Base-by-base conservation (phyloP, 2,888 invertebrate species). In the Cheilosia variabilis region DNA sequence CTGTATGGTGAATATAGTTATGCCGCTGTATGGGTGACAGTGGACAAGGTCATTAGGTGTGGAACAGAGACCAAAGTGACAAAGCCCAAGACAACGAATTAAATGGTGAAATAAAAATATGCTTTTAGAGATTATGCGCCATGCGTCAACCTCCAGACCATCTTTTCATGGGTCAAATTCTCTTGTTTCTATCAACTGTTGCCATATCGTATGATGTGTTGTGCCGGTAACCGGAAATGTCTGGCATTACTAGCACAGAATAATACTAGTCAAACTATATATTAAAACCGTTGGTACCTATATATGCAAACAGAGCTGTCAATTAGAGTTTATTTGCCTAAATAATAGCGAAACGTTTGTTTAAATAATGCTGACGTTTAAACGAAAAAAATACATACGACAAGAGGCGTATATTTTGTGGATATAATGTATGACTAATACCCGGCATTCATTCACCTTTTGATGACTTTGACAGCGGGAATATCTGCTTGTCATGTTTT, bases 31-130 rank as follows among this genome's bases (percentile, higher is more conserved):
- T 84, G 4, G 58, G 80, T 84, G 84, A 84, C 84, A 84, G 66
- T 80, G 84, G 65, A 17, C 80, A 84, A 84, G 84, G 84, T 84
- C 80, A 84, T 58, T n/a, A 43, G 45, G 50, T 73, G 24, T 47
- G 15, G 13, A 15, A 52, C 22, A 24, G 13, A 52, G 1, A 13
- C 13, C 4, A 24, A 24, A 15, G 5, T 52, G 24, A 10, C 15
- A 24, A 15, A 24, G 15, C 6, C 27, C 5, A 24, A 4, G 24
- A 13, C 24, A 24, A 13, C 10, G 15, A 4, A 13, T 13, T 4
- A 52, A 22, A 52, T 7, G 6, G 13, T 5, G 24, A 27, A 4
- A 4, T 22, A 5, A 22, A 17, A 17, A 47, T 19, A 19, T 7
- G 7, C 4, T 37, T 45, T 4, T 50, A 9, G 22, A 50, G 22